Conservation (phyloP, 2,113 vertebrate genomes). For the Nibea albiflora region DNA sequence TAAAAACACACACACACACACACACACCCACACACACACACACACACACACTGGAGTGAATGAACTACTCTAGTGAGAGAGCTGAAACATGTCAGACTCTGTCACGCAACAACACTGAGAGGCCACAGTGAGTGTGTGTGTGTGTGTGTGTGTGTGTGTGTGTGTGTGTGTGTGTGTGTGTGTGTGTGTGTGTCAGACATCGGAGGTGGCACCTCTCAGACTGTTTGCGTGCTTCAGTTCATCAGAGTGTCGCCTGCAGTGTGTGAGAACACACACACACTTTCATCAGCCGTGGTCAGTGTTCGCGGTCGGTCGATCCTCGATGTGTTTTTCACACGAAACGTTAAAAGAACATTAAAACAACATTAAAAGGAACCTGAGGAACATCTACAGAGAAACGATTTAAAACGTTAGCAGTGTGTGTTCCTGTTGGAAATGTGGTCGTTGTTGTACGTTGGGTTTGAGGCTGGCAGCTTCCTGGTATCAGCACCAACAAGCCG, state of each 20-base stretch:
- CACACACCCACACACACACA: conserved; percentile 12
- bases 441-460: too few species aligned
- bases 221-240: conserved; percentile 38
- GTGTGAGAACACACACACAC: background rate
- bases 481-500: too few species aligned
- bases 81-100: conserved; percentile 54
- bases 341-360: background rate
- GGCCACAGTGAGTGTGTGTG: background rate
- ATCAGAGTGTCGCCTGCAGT: background rate
- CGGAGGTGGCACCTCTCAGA: conserved; percentile 21
- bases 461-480: too few species aligned
- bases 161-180: conserved; percentile 10
- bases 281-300: conserved; percentile 18
- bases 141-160: conserved; percentile 7
- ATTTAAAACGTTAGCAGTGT: too few species aligned
- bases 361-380: background rate
- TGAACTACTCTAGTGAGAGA: conserved; percentile 47
- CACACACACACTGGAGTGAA: conserved; percentile 35
- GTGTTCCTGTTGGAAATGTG: too few species aligned
- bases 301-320: conserved; percentile 19
- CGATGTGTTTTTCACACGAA: background rate
- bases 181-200: conserved; percentile 12
- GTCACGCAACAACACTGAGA: conserved; percentile 63
- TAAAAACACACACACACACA: conserved; percentile 15
- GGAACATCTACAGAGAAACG: too few species aligned